A percentile compares a stretch with the other conserved stretches of the same genome.
These are phyloP conservation scores for Menidia menidia DNA, from an alignment of 2,797 vertebrate genomes.

Conservation along the genomic window DNA sequence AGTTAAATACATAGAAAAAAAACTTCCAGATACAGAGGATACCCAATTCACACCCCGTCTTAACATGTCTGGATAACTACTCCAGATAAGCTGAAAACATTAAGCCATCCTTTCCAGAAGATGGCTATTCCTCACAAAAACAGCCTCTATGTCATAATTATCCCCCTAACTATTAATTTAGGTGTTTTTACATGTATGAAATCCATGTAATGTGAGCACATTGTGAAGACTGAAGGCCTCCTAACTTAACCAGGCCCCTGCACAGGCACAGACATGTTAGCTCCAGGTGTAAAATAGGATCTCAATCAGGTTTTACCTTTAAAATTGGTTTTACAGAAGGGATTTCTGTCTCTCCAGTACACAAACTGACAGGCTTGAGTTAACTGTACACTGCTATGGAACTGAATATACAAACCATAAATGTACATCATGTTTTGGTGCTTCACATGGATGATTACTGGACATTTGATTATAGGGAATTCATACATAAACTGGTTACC, in stretches of 20 bases:
- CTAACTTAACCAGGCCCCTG: background rate
- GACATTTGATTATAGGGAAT: slow-evolving; percentile 5
- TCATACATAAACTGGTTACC: background rate
- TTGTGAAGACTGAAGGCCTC: background rate
- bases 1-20: slow-evolving; percentile 34
- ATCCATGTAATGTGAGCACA: background rate
- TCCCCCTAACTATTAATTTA: too few relatives aligned
- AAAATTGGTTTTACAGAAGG: slow-evolving; percentile 17
- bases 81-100: background rate
- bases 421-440: background rate
- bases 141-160: background rate
- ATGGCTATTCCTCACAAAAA: background rate
- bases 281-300: background rate
- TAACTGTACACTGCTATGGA: background rate
- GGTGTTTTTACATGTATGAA: background rate
- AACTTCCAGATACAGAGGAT: slow-evolving; percentile 21
- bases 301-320: background rate
- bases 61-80: background rate
- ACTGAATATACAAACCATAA: slow-evolving; percentile 3
- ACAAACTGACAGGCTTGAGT: background rate
- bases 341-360: slow-evolving; percentile 6
- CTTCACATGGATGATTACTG: slow-evolving; percentile 6
- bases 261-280: background rate
- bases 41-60: slow-evolving; percentile 9
- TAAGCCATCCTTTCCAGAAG: too few relatives aligned